Conservation (phyloP, 2,888 invertebrate genomes). For the Brachylomia viminalis region DNA sequence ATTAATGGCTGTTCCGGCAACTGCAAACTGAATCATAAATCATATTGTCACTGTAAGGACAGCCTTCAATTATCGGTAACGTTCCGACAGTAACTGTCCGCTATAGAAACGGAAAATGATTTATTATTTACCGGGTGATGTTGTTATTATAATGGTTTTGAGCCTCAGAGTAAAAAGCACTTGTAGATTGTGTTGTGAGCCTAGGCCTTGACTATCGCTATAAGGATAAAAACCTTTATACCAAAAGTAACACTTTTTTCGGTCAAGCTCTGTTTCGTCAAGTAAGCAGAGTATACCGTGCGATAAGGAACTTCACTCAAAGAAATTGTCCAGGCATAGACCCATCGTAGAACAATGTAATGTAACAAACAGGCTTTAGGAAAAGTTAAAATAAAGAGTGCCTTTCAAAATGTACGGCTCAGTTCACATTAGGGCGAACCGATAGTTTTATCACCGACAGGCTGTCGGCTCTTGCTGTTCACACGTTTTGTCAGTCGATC, state of each 20-base stretch:
- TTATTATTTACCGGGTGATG: slow-evolving; percentile 22
- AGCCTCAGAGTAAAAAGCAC: neutral
- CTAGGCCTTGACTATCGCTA: neutral
- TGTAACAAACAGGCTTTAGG: neutral
- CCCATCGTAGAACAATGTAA: neutral
- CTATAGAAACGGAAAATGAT: slow-evolving; percentile 20
- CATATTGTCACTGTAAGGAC: slow-evolving; percentile 24
- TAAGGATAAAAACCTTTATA: neutral
- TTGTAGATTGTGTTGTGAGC: neutral
- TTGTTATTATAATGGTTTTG: slow-evolving; percentile 7
- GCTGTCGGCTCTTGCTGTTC: neutral
- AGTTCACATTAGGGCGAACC: neutral
- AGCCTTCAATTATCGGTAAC: slow-evolving; percentile 40
- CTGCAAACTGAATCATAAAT: slow-evolving; percentile 40
- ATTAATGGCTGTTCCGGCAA: neutral
- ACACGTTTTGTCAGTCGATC: neutral
- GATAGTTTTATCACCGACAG: neutral
- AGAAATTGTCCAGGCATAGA: neutral
- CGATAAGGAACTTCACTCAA: neutral
- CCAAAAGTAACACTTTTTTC: neutral
- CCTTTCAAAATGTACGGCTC: neutral
- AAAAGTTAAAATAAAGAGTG: neutral
- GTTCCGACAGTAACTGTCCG: slow-evolving; percentile 11
- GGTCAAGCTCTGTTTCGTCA: neutral
- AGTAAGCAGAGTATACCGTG: neutral